A percentile compares a stretch with the other conserved stretches of the same genome.
Evolutionary conservation across 2,888 invertebrate species (phyloP).

Genomic region (Dasysyrphus albostriatus): DNA sequence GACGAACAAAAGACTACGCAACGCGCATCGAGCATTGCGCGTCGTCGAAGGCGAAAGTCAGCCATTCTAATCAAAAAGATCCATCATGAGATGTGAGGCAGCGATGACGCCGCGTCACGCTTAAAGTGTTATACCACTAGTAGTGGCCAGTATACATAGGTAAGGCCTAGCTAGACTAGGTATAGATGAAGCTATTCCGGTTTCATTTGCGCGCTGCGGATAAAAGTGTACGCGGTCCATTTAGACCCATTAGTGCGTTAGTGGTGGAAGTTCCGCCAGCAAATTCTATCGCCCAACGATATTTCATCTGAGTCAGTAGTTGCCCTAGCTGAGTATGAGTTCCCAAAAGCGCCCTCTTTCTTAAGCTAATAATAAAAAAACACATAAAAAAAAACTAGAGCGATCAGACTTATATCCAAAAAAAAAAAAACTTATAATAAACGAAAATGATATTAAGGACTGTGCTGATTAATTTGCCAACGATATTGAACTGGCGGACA

Average conservation of each 20-base stretch:
- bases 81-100: slow-evolving; percentile 72
- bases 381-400: slow-evolving; percentile 26
- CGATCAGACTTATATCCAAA: slow-evolving; percentile 29
- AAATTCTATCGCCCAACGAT: slow-evolving; percentile 65
- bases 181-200: slow-evolving; percentile 57
- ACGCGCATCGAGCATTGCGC: slow-evolving; percentile 28
- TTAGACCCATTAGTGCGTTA: slow-evolving; percentile 71
- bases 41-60: slow-evolving; percentile 72
- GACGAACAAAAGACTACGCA: slow-evolving; percentile 65
- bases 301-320: slow-evolving; percentile 63
- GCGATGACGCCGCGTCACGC: slow-evolving; percentile 48
- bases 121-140: slow-evolving; percentile 17
- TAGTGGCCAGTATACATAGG: background rate
- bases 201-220: slow-evolving; percentile 63
- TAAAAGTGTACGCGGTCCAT: slow-evolving; percentile 63
- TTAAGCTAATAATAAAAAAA: slow-evolving; percentile 15
- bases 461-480: slow-evolving; percentile 70
- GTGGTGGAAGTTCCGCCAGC: slow-evolving; percentile 49
- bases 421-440: slow-evolving; percentile 44
- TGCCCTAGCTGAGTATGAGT: slow-evolving; percentile 5
- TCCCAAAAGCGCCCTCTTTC: slow-evolving; percentile 11
- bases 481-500: slow-evolving; percentile 72
- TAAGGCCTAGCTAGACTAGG: background rate
- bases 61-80: slow-evolving; percentile 71
- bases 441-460: slow-evolving; percentile 67